Base-by-base conservation (phyloP, 1,140 invertebrate species). In the Neomicropteryx cornuta region DNA sequence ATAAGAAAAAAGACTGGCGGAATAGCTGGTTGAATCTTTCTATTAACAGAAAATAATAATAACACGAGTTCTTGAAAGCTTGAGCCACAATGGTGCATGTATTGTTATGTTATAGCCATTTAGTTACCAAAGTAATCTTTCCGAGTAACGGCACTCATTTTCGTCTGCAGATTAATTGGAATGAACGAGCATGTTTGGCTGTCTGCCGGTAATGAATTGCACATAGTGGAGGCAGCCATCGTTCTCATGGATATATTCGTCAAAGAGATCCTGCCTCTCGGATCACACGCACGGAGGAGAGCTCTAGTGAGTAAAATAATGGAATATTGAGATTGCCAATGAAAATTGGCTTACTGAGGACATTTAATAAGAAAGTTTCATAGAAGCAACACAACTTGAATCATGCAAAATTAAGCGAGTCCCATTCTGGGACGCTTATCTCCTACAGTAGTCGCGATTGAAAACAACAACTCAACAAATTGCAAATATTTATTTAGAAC, bases 151-250 rank as follows among this genome's bases (percentile, higher is more conserved):
- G n/a, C 17, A 32, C 14, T 13, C 14, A 32, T 33, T 33, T 45
- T 38, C 35, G 51, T 50, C 51, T 64, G 34, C 42, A 79, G 81
- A 55, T 66, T 81, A 68, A 75, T 81, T 47, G 76, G 78, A 19
- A 72, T 79, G 48, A 81, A 83, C 52, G 81, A 84, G 51, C 69
- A 80, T 40, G 75, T 77, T 40, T 87, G 83, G 82, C 62, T 81
- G 32, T 76, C 75, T 18, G 76, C 82, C 62, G 79, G 81, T 14
- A 81, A 85, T 50, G 81, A 87, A 60, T 78, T 79, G 57, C 81
- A 86, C 62, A 63, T 83, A 20, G 77, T 81, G 36, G 72, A 77
- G 57, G 79, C 75, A 1, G 76, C 77, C 18, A 73, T 76, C 23
- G 70, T 71, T 48, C 62, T 85, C 47, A 71, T 85, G 34, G 71